These are phyloP conservation scores for Synanthedon formicaeformis DNA, from an alignment of 2,888 invertebrate species.

Conservation along the genomic window DNA sequence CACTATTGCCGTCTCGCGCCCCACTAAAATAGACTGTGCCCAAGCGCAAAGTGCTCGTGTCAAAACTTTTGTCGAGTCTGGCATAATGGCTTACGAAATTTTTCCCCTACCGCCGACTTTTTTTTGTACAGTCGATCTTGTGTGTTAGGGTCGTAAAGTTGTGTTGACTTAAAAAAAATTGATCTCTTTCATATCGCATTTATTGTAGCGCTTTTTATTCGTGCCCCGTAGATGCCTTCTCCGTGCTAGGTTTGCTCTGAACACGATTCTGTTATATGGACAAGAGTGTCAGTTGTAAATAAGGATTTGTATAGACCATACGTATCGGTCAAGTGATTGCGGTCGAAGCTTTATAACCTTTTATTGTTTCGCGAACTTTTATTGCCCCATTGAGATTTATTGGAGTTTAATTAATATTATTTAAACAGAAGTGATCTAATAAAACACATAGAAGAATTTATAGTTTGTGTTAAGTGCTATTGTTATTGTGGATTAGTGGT, in stretches of 20 bases:
- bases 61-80: conserved; percentile 66
- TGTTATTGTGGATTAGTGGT: conserved; percentile 49
- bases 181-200: conserved; percentile 48
- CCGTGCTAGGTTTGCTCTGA: conserved; percentile 49
- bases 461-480: conserved; percentile 33
- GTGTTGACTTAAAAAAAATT: conserved; percentile 52
- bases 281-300: conserved; percentile 70
- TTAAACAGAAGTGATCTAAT: conserved; percentile 36
- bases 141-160: conserved; percentile 61
- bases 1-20: conserved; percentile 51
- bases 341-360: conserved; percentile 31
- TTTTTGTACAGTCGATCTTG: conserved; percentile 60
- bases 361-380: conserved; percentile 24
- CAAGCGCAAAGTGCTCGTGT: conserved; percentile 70
- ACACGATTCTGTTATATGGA: conserved; percentile 57
- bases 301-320: conserved; percentile 69
- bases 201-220: conserved; percentile 35
- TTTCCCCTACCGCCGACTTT: conserved; percentile 66
- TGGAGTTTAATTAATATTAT: not conserved
- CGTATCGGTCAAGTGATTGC: conserved; percentile 59
- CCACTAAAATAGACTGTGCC: conserved; percentile 69
- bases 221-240: conserved; percentile 43
- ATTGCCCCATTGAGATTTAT: not conserved
- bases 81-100: conserved; percentile 68
- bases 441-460: conserved; percentile 47